Evolutionary conservation across 64 coral and sea anemone genomes (phyloP), one percentile per base, ranked within the genome.

Genomic region (Pocillopora verrucosa): DNA sequence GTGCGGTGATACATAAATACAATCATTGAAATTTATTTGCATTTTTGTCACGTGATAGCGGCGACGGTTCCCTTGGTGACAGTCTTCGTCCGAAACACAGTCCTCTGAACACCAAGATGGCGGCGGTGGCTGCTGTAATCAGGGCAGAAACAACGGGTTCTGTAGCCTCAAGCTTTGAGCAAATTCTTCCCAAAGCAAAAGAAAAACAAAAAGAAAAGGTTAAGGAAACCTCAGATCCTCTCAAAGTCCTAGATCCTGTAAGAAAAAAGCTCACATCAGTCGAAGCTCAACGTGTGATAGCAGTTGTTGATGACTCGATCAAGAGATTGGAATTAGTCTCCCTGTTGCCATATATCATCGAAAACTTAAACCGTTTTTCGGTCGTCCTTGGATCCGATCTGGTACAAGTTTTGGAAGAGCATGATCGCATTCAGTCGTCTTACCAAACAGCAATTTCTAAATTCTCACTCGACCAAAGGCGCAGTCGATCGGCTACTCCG

Each of bases 231-330:
- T 82, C 61, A 58, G 97, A 99, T 65, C 97, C 97, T 3, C 84
- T 99, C 38, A 92, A 90, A 91, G 97, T 95, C n/a, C 76, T 99
- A 13, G 97, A 99, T 82, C 97, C 97, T 11, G 97, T 74, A 0
- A 90, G 90, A 38, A 99, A 99, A 86, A 99, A 95, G 60, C 93
- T 99, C 65, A 93, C 97, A 80, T 99, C 97, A 15, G 90, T 99
- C 57, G 97, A 99, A 80, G 87, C 97, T 24, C 97, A 99, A 78
- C 90, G 97, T 85, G 91, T 99, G 25, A 69, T 99, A 2, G 93
- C 97, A 20, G 91, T 92, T 9, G 82, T 93, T 13, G 97, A 99
- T 22, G 97, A 99, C 36, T 89, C 91, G 26, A 95, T 99, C 78
- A 89, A 89, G 62, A 84, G 94, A 58, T 84, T 93, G 14, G 97